Conservation (phyloP, 2,888 invertebrate species). For the Eupeodes latifasciatus region DNA sequence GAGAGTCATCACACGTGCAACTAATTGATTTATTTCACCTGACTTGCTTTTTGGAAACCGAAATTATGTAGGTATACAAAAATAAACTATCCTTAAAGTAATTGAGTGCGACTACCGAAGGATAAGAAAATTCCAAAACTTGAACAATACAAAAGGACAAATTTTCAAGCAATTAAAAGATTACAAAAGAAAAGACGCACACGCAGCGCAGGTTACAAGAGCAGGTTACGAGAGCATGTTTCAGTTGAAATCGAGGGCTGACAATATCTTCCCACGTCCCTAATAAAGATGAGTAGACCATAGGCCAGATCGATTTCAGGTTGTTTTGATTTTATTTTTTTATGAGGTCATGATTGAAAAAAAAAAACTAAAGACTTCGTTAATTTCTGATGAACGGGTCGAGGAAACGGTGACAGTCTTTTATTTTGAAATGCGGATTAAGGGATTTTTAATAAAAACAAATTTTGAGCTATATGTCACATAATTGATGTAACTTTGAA, state of each 20-base stretch:
- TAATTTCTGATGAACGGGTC: background rate
- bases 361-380: slow-evolving; percentile 13
- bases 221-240: slow-evolving; percentile 41
- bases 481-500: no score
- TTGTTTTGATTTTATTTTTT: slow-evolving; percentile 15
- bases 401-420: background rate
- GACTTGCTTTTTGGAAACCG: slow-evolving; percentile 46
- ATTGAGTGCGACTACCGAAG: slow-evolving; percentile 56
- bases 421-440: no score
- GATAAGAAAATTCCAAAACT: slow-evolving; percentile 41
- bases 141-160: slow-evolving; percentile 63
- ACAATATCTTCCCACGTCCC: slow-evolving; percentile 61
- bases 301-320: slow-evolving; percentile 25
- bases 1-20: slow-evolving; percentile 57
- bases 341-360: slow-evolving; percentile 30
- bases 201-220: slow-evolving; percentile 33
- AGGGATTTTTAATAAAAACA: no score
- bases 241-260: slow-evolving; percentile 29
- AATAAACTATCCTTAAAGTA: slow-evolving; percentile 25
- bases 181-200: slow-evolving; percentile 63
- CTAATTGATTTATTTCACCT: slow-evolving; percentile 75
- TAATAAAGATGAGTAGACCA: background rate
- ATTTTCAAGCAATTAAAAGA: slow-evolving; percentile 73
- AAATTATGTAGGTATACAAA: background rate
- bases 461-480: no score